Percentiles rank a stretch among this genome's conserved stretches.
Evolutionary conservation across 1,140 invertebrate species (phyloP).

Genomic region (Papilio machaon): DNA sequence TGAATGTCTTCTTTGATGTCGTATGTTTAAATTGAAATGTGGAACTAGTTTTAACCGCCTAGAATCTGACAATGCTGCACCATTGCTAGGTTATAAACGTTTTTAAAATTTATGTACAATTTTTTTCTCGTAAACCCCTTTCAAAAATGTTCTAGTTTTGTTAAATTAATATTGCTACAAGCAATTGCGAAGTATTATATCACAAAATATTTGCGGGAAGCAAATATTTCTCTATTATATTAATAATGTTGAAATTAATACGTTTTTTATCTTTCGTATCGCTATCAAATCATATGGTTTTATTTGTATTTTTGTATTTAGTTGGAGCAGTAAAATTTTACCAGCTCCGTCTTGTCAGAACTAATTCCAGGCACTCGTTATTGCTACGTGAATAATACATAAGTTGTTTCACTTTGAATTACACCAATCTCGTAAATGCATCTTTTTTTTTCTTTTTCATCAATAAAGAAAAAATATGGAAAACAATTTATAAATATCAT

Average conservation of each 20-base stretch:
- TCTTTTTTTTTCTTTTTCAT: no score
- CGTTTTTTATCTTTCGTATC: no score
- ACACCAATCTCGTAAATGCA: conserved; percentile 4
- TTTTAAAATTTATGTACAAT: no score
- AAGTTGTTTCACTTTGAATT: neutral
- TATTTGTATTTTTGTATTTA: neutral
- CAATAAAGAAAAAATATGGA: neutral
- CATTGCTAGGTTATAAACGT: neutral
- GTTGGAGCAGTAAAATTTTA: neutral
- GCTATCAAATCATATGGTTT: no score
- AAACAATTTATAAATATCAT: neutral
- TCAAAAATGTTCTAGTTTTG: no score
- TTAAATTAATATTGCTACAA: no score
- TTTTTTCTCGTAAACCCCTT: no score
- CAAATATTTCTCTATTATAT: no score
- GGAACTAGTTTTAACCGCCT: neutral
- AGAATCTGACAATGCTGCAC: neutral
- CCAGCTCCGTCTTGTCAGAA: neutral
- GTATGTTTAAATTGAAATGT: conserved; percentile 11
- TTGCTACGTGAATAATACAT: conserved; percentile 5
- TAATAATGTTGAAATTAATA: neutral
- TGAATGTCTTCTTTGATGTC: conserved; percentile 21
- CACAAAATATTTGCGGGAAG: neutral
- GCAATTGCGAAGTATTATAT: neutral
- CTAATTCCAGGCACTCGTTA: neutral